Evolutionary conservation across 2,797 vertebrate genomes (phyloP), one percentile per base, ranked within the genome.

Genomic region (Salarias fasciatus): DNA sequence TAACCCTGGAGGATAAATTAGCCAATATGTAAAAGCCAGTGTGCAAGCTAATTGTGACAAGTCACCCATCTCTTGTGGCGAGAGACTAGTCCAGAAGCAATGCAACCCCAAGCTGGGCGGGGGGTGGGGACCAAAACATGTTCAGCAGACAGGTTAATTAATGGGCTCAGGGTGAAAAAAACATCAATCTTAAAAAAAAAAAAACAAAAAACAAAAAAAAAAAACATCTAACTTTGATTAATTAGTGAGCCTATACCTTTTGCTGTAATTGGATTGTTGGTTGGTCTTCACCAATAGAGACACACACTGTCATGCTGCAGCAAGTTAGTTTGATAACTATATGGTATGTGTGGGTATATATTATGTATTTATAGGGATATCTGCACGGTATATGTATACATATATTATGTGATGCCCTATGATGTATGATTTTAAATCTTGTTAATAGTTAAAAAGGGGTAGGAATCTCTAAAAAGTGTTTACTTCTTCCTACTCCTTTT

Each of bases 231-330:
- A 45, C 63, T 62, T 77, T 88, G 85, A 88, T 81, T 79, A 83
- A 89, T 90, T 89, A 79, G 55, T 11, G 37, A 41, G 54, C 42
- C 2, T 15, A 38, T 77, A 69, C 61, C 52, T 83, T 79, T 63
- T 73, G 44, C 52, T 71, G 44, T 89, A 89, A 88, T 86, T 87
- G 69, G 78, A 79, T 71, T 72, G 55, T 80, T 83, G 72, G 55
- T 80, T 83, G 72, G 35, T 35, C n/a, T 54, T 62, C 58, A 62
- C 73, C 79, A 75, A 53, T 33, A 58, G 80, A 81, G 80, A 24
- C 18, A 24, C 18, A 24, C 2, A 24, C 18, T 24, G 18, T 24
- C 18, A 3, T 24, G 18, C 18, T 24, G 18, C 18, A 24, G 18
- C 18, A 18, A 24, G 18, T 24, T 24, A 2, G 18, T 24, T 24